Evolutionary conservation across 2,888 invertebrate genomes (phyloP).

Genomic region (Scaptomyza polygonia): DNA sequence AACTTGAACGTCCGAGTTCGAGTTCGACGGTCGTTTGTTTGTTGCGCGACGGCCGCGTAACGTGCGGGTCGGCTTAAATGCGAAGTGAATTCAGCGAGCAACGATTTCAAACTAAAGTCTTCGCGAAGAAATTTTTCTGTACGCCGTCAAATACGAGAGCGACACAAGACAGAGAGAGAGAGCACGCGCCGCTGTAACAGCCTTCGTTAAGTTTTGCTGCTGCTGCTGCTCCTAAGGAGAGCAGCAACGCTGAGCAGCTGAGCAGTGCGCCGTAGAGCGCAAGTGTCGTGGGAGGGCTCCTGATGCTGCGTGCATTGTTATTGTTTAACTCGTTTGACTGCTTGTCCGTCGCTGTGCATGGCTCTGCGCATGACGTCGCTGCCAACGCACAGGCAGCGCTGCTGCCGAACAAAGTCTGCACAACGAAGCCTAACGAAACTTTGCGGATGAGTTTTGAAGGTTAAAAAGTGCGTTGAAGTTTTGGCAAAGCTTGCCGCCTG

Average conservation of each 20-base stretch:
- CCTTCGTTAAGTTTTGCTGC: conserved; percentile 47
- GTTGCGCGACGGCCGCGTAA: conserved; percentile 62
- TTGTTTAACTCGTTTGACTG: conserved; percentile 55
- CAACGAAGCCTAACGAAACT: conserved; percentile 40
- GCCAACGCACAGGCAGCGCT: conserved; percentile 54
- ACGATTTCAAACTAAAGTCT: conserved; percentile 77
- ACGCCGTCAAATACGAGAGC: conserved; percentile 26
- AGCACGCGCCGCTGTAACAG: conserved; percentile 11
- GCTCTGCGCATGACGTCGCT: conserved; percentile 60
- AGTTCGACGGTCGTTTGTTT: conserved; percentile 57
- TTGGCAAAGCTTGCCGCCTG: conserved; percentile 38
- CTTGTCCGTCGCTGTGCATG: conserved; percentile 23
- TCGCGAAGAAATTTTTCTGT: conserved; percentile 33
- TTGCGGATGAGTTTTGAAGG: conserved; percentile 70
- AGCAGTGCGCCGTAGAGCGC: conserved; percentile 52
- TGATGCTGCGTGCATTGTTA: conserved; percentile 59
- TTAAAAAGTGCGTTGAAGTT: conserved; percentile 77
- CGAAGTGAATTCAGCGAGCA: conserved; percentile 76
- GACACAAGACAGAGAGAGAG: conserved; percentile 7
- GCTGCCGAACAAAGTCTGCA: conserved; percentile 39
- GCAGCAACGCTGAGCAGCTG: conserved; percentile 1
- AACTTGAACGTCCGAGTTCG: conserved; percentile 40
- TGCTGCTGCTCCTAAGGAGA: not conserved
- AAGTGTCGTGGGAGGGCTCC: conserved; percentile 65
- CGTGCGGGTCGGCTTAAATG: conserved; percentile 51